Base-by-base conservation (phyloP, 2,888 invertebrate species). In the Diplolepis rosae region DNA sequence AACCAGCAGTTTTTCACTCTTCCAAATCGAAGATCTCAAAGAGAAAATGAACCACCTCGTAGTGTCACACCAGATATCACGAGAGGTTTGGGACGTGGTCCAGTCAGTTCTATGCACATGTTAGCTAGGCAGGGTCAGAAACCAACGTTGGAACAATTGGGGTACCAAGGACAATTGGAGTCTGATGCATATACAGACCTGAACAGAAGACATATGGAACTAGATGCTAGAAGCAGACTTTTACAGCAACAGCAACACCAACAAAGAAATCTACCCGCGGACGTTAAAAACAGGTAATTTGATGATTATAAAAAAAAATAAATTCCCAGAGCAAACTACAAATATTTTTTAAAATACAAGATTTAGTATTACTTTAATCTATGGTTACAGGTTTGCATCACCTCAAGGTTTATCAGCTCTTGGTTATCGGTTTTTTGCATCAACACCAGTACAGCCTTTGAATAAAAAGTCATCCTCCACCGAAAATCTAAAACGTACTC, bases 21-120 rank as follows among this genome's bases (percentile, higher is more conserved):
- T 45, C 91, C 91, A 1, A 84, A 87, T 35, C 88, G 90, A 70
- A 90, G 89, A 75, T 81, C 89, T 1, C 90, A 89, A 52, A 88
- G 86, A 72, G 89, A 90, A 30, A 75, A 81, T 22, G 85, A 87
- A 65, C 88, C 88, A 28, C 89, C 89, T 6, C 89, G 90, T 66
- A 90, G 90, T 48, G 89, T 90, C 45, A 91, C 91, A 1, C 91
- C 91, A 1, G 91, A 91, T 70, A 91, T 91, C 65, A 91, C 90
- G 35, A 85, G 90, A 69, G 90, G 90, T 24, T 82, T 90, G 69
- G 87, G 81, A 15, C 84, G 83, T 18, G 85, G 79, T 27, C 77
- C 83, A 4, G 66, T 87, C 7, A 85, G 80, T 45, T 74, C 85
- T 1, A 81, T 85, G 83, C 86, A 87, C 66, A 82, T 85, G 82